Base-by-base conservation (phyloP, 1,140 invertebrate genomes). In the Ostrea edulis region DNA sequence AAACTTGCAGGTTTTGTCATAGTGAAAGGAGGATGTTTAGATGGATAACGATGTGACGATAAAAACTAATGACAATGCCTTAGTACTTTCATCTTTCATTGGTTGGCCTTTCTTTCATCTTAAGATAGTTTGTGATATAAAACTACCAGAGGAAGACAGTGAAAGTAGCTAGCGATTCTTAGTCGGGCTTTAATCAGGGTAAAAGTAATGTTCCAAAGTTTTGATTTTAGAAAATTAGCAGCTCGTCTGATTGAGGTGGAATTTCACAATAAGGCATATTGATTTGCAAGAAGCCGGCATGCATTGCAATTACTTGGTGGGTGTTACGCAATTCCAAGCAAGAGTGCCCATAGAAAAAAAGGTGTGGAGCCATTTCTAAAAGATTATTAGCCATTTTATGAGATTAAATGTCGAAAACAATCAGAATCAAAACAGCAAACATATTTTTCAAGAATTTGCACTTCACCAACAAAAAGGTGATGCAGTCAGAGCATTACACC, bases 191-290 rank as follows among this genome's bases (percentile, higher is more conserved):
- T 77, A 22, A 77, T 77, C 68, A 77, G 29, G 68, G 22, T 77
- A 35, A 77, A 77, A 29, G 68, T 77, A 12, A 22, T 77, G 68
- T 77, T 77, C 68, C 29, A 22, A 35, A 77, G 68, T 77, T 77
- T 77, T 77, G 68, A 77, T 77, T 77, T 77, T 44, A 77, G 68
- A 29, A 77, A 77, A 77, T 77, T 77, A 77, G 68, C 68, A 77
- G 68, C 68, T 77, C 68, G 35, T 77, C 68, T 25, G 25, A 29
- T 77, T 77, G 22, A 77, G 68, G 29, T 77, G 68, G 68, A 77
- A 77, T 77, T 77, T 77, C 68, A 77, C 68, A 77, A 77, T 77
- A 77, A 77, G 68, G 68, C 68, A 77, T 77, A 77, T 77, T 77
- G 68, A 77, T 77, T 25, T 77, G 68, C 68, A 77, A 29, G 68